These are phyloP conservation scores for Cydia splendana DNA, from an alignment of 1,140 invertebrate species.

Conservation along the genomic window DNA sequence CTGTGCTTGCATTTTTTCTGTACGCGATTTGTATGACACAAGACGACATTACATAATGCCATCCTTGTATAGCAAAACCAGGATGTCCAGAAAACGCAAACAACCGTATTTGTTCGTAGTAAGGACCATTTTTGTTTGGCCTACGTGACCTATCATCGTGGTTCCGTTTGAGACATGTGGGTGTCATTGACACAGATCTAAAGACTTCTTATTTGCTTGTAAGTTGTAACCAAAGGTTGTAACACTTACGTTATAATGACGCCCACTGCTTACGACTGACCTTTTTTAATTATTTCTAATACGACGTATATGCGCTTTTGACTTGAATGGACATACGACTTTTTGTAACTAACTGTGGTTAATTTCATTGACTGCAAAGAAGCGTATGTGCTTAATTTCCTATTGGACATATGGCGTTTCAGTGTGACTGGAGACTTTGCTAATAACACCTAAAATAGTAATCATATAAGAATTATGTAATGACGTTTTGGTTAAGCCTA, in stretches of 20 bases:
- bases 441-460: not conserved
- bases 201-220: conserved; percentile 26
- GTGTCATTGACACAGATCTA: conserved; percentile 24
- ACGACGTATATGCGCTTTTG: not conserved
- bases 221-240: conserved; percentile 15
- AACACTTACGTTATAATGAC: conserved; percentile 22
- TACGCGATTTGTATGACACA: conserved; percentile 17
- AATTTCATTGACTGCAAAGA: not conserved
- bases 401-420: not conserved
- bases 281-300: not conserved
- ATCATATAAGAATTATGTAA: not conserved
- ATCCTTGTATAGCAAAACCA: conserved; percentile 7
- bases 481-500: not conserved
- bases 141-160: not conserved
- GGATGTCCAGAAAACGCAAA: not conserved
- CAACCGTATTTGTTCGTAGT: not conserved
- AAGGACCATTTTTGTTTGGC: not conserved
- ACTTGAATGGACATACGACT: not conserved
- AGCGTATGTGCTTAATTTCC: not conserved
- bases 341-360: not conserved
- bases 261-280: not conserved
- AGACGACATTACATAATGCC: conserved; percentile 22
- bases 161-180: conserved; percentile 6
- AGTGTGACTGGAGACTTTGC: not conserved
- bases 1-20: conserved; percentile 62